Percentiles rank a stretch among this genome's conserved stretches.
Conservation (phyloP, 2,797 vertebrate species). For the Diplodus sargus region DNA sequence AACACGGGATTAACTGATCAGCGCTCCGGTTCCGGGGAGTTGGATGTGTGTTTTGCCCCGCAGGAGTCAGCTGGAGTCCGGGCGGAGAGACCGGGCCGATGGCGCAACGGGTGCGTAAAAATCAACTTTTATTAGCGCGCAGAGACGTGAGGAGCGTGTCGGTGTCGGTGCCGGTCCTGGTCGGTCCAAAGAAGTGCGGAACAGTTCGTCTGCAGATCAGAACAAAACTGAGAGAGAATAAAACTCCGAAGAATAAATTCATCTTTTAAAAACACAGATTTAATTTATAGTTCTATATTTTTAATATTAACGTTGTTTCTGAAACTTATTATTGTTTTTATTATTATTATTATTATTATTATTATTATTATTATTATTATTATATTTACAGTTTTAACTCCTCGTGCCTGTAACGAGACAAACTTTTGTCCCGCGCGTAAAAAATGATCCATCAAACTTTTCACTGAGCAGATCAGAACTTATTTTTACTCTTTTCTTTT, state of each 20-base stretch:
- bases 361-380: no score
- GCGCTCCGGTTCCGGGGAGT: constrained; percentile 77
- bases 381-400: neutral
- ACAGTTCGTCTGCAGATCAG: no score
- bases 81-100: constrained; percentile 90
- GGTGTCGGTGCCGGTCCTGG: neutral
- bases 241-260: neutral
- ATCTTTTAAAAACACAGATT: accelerated
- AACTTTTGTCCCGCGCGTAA: constrained; percentile 2
- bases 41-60: constrained; percentile 86
- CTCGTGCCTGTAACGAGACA: neutral
- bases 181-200: neutral
- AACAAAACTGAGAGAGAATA: neutral
- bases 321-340: no score
- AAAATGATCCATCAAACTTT: neutral
- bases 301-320: neutral
- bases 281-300: no score
- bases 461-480: neutral
- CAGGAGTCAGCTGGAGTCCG: constrained; percentile 90
- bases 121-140: constrained; percentile 67
- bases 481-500: neutral
- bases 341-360: no score
- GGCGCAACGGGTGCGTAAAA: constrained; percentile 96
- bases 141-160: neutral
- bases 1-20: constrained; percentile 85